Evolutionary conservation across 2,113 vertebrate genomes (phyloP), one percentile per base, ranked within the genome.

Genomic region (Donacobius atricapilla): DNA sequence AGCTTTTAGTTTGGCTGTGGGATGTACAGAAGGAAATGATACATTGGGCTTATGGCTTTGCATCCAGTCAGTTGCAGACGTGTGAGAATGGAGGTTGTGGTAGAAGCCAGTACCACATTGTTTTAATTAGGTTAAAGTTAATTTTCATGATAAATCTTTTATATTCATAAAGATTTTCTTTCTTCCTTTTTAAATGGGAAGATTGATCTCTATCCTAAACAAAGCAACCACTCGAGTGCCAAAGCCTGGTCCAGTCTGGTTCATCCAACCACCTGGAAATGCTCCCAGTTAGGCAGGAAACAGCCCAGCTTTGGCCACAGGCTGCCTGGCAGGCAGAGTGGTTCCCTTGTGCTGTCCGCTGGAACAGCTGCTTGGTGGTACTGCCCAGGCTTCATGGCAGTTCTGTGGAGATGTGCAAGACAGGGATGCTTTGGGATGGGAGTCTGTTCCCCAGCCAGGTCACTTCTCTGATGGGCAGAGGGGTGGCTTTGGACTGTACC

Each of bases 311-410:
- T 1, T 13, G 39, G 50, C 72, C 9, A 17, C 13, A 28, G 50
- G 10, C 39, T 69, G 1, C 51, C 47, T 78, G 56, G 35, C 24
- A 51, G 69, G 69, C 75, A 13, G 0, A 3, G 47, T 22, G 11
- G 17, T 63, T 60, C 8, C 54, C 48, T 23, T 76, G 35, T 5
- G 3, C 42, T 51, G 79, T 18, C 24, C 0, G 0, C 44, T 30
- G 56, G 28, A 66, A 37, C 3, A 10, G 66, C 39, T 69, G 40
- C 28, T 40, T 0, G 1, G 48, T 73, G 11, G 3, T 30, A 4
- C 53, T 53, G 37, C n/a, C 37, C 37, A 33, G 61, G 30, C 25
- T 65, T 42, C 2, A 7, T 16, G 20, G 84, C 68, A 4, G 18
- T 9, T 76, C 85, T 28, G 17, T 47, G n/a, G 21, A 25, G 42